phyloP scores from a whole-genome alignment of 2,797 vertebrate species.

The Periophthalmus magnuspinnatus region DNA sequence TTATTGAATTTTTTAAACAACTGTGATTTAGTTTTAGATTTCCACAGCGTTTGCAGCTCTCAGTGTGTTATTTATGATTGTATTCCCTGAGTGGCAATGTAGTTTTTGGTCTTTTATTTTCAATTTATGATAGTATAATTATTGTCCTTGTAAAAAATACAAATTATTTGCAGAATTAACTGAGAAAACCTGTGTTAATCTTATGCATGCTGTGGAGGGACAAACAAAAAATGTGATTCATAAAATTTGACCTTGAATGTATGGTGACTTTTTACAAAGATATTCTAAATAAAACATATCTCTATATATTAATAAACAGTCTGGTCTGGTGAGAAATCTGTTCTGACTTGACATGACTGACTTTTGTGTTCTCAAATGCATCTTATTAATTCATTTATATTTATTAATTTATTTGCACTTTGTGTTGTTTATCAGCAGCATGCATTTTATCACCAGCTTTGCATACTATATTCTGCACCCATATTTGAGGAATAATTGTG shows the following conservation, averaged over 20 bases:
- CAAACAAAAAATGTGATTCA: slow-evolving; percentile 74
- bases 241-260: slow-evolving; percentile 82
- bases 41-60: slow-evolving; percentile 61
- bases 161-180: slow-evolving; percentile 64
- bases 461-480: slow-evolving; percentile 12
- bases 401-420: slow-evolving; percentile 14
- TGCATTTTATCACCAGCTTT: slow-evolving; percentile 27
- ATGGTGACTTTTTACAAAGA: slow-evolving; percentile 87
- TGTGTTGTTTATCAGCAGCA: slow-evolving; percentile 37
- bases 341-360: slow-evolving; percentile 58
- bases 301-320: slow-evolving; percentile 86
- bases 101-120: slow-evolving; percentile 67
- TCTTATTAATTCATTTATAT: not conserved
- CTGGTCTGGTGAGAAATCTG: slow-evolving; percentile 75
- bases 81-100: slow-evolving; percentile 75
- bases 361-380: slow-evolving; percentile 16
- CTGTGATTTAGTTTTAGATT: slow-evolving; percentile 58
- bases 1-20: slow-evolving; percentile 25
- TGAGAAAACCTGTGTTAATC: slow-evolving; percentile 73
- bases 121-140: slow-evolving; percentile 30
- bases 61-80: slow-evolving; percentile 71
- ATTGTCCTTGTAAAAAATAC: slow-evolving; percentile 70
- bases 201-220: slow-evolving; percentile 83
- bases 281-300: slow-evolving; percentile 84
- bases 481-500: slow-evolving; percentile 22